Evolutionary conservation across 2,888 invertebrate species (phyloP).

Genomic region (Drosophila aldrichi): DNA sequence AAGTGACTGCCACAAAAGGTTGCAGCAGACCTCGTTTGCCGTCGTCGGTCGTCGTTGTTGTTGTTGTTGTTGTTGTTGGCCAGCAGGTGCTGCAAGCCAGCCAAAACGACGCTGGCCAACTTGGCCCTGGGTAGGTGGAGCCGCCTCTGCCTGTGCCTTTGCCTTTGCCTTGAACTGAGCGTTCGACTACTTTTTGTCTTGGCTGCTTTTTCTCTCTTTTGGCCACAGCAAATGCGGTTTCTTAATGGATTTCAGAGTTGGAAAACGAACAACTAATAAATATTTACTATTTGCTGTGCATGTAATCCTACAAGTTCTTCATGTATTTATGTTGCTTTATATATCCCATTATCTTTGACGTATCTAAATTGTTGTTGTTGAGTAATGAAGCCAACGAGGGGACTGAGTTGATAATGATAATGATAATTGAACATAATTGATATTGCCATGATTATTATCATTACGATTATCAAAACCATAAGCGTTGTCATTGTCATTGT

Average conservation of each 20-base stretch:
- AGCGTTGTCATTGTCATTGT: background rate
- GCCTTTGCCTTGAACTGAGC: conserved; percentile 47
- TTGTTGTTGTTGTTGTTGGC: conserved; percentile 28
- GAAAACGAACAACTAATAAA: conserved; percentile 13
- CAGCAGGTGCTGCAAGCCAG: conserved; percentile 75
- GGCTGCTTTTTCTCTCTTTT: conserved; percentile 14
- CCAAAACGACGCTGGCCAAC: conserved; percentile 65
- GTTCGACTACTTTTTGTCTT: conserved; percentile 6
- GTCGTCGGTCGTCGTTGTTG: conserved; percentile 6
- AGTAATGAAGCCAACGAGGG: background rate
- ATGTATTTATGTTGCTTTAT: conserved; percentile 1
- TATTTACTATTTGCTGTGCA: conserved; percentile 11
- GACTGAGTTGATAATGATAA: background rate
- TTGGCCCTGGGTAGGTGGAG: conserved; percentile 70
- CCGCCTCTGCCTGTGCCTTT: conserved; percentile 41
- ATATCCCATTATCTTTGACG: background rate
- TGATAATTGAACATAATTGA: background rate
- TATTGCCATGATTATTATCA: background rate
- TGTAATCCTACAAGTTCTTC: conserved; percentile 2
- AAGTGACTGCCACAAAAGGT: conserved; percentile 65
- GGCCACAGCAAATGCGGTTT: conserved; percentile 11
- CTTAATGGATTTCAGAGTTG: background rate
- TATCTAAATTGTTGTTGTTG: background rate
- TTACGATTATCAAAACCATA: background rate
- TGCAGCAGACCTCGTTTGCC: conserved; percentile 26